Conservation (phyloP, 2,888 invertebrate species). For the Helleia helle region DNA sequence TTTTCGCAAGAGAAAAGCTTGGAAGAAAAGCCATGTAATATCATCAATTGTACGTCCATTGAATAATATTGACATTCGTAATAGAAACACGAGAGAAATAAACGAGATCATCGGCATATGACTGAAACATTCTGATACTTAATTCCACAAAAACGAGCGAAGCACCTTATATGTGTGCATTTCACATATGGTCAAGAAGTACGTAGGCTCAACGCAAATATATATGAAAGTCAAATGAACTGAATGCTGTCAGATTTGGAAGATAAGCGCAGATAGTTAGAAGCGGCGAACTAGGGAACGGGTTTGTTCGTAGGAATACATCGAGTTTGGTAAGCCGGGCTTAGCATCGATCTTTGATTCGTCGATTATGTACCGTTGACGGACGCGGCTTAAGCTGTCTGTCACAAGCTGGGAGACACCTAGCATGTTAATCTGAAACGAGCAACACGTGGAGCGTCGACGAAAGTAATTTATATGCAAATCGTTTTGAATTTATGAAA, state of each 20-base stretch:
- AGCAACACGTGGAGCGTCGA: slow-evolving; percentile 69
- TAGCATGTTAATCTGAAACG: slow-evolving; percentile 66
- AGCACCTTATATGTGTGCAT: slow-evolving; percentile 3
- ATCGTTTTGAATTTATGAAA: slow-evolving; percentile 64
- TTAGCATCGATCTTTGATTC: slow-evolving; percentile 69
- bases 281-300: slow-evolving; percentile 42
- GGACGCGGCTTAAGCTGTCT: slow-evolving; percentile 71
- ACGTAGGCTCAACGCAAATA: slow-evolving; percentile 16
- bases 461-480: slow-evolving; percentile 72
- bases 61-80: neutral
- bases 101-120: neutral
- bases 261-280: slow-evolving; percentile 42
- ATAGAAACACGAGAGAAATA: neutral
- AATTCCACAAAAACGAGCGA: neutral
- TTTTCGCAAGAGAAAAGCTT: neutral
- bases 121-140: slow-evolving; percentile 5
- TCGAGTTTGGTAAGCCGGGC: slow-evolving; percentile 65
- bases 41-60: no score
- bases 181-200: slow-evolving; percentile 11
- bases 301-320: slow-evolving; percentile 45
- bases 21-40: no score
- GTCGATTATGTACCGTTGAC: slow-evolving; percentile 67
- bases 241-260: slow-evolving; percentile 52
- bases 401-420: slow-evolving; percentile 60
- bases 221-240: slow-evolving; percentile 29